Conservation (phyloP, 2,797 vertebrate species). For the Platalea minor region DNA sequence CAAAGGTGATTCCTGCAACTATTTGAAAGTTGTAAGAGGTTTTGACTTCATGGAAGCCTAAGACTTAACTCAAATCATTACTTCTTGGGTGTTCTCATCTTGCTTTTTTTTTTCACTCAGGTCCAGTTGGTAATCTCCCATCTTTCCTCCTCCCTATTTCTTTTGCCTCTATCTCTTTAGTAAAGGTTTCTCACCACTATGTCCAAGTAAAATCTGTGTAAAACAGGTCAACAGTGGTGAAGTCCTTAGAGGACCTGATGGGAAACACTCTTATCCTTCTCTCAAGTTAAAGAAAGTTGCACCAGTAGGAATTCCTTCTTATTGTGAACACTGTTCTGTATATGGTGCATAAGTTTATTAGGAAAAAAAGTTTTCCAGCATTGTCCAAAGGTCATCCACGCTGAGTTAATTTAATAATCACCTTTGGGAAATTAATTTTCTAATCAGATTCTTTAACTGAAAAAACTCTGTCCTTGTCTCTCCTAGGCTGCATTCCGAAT, state of each 20-base stretch:
- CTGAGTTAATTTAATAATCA: neutral
- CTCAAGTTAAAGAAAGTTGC: neutral
- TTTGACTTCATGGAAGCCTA: neutral
- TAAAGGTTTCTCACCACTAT: neutral
- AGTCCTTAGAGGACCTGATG: neutral
- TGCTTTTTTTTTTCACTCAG: neutral
- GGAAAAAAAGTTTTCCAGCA: neutral
- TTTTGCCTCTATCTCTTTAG: neutral
- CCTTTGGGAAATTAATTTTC: neutral
- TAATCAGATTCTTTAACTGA: neutral
- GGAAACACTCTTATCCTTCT: neutral
- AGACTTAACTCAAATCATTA: neutral
- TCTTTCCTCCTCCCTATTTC: neutral
- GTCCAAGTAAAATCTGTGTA: neutral
- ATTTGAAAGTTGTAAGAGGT: neutral
- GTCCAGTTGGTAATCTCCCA: neutral
- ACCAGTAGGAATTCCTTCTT: neutral
- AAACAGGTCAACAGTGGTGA: neutral
- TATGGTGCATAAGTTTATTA: neutral
- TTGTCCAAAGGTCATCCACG: neutral
- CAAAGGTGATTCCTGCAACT: neutral
- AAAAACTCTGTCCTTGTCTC: neutral
- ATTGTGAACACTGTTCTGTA: neutral
- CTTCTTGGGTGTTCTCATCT: neutral
- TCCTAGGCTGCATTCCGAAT: neutral